A percentile compares a stretch with the other conserved stretches of the same genome.
These are phyloP conservation scores for Podabrus alpinus DNA, from an alignment of 2,888 invertebrate genomes.

Conservation along the genomic window DNA sequence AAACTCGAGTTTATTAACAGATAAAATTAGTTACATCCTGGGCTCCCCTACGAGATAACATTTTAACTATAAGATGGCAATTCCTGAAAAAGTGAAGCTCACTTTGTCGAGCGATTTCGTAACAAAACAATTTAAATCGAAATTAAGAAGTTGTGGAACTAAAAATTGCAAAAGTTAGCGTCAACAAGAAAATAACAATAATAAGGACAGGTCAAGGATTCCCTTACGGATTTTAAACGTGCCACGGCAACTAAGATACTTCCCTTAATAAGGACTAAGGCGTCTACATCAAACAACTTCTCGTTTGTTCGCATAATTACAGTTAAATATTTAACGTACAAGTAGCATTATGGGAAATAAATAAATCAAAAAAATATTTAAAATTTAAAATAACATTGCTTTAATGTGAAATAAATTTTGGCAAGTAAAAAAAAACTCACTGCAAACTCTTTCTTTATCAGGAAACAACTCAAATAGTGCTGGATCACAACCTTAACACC, in stretches of 20 bases:
- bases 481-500: background rate
- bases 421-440: background rate
- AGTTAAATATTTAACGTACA: conserved; percentile 8
- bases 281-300: conserved; percentile 9
- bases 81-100: background rate
- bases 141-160: background rate
- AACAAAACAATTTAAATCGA: background rate
- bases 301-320: conserved; percentile 6
- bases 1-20: background rate
- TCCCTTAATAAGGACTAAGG: conserved; percentile 1
- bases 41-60: background rate
- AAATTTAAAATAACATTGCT: background rate
- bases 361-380: background rate
- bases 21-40: background rate
- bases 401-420: background rate
- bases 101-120: background rate
- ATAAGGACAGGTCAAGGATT: conserved; percentile 11
- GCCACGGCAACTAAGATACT: background rate
- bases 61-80: background rate
- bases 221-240: background rate
- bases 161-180: conserved; percentile 4
- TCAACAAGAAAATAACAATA: background rate
- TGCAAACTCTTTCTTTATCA: background rate
- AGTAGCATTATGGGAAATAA: background rate
- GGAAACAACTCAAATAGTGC: background rate